A percentile compares a stretch with the other conserved stretches of the same genome.
Conservation (phyloP, 2,888 invertebrate species). For the Drosophila histrio region DNA sequence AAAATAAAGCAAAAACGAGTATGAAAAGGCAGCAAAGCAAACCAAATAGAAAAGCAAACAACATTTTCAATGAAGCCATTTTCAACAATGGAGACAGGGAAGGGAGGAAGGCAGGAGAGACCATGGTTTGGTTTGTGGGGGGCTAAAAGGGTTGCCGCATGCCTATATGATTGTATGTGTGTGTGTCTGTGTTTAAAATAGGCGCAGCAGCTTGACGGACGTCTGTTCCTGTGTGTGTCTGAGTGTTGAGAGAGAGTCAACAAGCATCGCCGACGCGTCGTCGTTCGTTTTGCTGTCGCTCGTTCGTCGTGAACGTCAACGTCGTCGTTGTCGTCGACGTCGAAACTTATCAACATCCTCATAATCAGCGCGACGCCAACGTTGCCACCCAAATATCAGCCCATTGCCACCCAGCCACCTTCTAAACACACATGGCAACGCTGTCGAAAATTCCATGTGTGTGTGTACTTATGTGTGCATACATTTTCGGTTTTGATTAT, state of each 20-base stretch:
- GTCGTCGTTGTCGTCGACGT: slow-evolving; percentile 54
- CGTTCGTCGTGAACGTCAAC: slow-evolving; percentile 29
- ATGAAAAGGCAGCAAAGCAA: slow-evolving; percentile 51
- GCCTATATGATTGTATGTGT: slow-evolving; percentile 32
- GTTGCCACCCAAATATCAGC: slow-evolving; percentile 50
- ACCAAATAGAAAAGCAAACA: slow-evolving; percentile 79
- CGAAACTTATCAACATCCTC: slow-evolving; percentile 80
- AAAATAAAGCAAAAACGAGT: slow-evolving; percentile 65
- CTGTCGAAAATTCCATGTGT: slow-evolving; percentile 47
- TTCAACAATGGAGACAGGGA: slow-evolving; percentile 48
- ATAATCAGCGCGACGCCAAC: slow-evolving; percentile 73
- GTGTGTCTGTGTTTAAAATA: slow-evolving; percentile 58
- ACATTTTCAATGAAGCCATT: slow-evolving; percentile 80
- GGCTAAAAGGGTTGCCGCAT: slow-evolving; percentile 65
- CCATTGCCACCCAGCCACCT: slow-evolving; percentile 28
- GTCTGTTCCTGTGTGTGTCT: slow-evolving; percentile 23
- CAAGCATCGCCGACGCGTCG: slow-evolving; percentile 56
- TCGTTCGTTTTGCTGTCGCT: slow-evolving; percentile 27
- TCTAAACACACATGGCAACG: slow-evolving; percentile 58
- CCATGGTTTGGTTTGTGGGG: slow-evolving; percentile 15
- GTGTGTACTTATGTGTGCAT: slow-evolving; percentile 58
- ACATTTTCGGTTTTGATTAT: slow-evolving; percentile 80
- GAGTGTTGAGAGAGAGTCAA: slow-evolving; percentile 47
- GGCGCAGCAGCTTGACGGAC: slow-evolving; percentile 71
- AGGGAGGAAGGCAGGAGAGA: neutral